Evolutionary conservation across 2,113 vertebrate species (phyloP).

Genomic region (Verasper variegatus): DNA sequence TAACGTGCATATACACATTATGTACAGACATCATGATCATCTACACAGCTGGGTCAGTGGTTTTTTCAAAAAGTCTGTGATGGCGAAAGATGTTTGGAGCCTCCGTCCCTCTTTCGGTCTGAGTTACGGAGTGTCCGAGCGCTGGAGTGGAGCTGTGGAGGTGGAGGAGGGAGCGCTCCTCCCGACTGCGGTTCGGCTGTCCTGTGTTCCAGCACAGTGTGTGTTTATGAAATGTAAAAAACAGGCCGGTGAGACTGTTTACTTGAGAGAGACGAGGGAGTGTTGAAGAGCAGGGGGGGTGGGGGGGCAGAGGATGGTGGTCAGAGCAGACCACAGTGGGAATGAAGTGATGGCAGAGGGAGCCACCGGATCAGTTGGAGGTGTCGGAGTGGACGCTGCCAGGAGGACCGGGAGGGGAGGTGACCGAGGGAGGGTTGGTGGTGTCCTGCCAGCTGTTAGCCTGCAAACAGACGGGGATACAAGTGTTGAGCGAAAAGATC

Average conservation of each 20-base stretch:
- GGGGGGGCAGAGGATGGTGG: slow-evolving; percentile 43
- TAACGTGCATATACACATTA: slow-evolving; percentile 77
- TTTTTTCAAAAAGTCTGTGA: slow-evolving; percentile 64
- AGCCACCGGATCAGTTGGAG: slow-evolving; percentile 83
- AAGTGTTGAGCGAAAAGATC: slow-evolving; percentile 13
- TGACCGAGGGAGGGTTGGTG: slow-evolving; percentile 83
- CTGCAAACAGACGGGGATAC: slow-evolving; percentile 64
- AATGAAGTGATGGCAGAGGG: slow-evolving; percentile 50
- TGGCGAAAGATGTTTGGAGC: slow-evolving; percentile 51
- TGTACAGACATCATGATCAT: slow-evolving; percentile 75
- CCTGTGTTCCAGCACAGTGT: slow-evolving; percentile 74
- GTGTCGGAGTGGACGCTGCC: slow-evolving; percentile 87
- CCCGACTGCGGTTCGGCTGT: slow-evolving; percentile 58
- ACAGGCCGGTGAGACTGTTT: slow-evolving; percentile 39
- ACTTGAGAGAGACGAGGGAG: slow-evolving; percentile 35
- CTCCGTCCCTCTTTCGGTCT: slow-evolving; percentile 43
- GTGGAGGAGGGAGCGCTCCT: slow-evolving; percentile 39
- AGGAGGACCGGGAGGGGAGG: slow-evolving; percentile 84
- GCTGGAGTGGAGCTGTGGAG: slow-evolving; percentile 35
- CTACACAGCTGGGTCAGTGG: slow-evolving; percentile 72
- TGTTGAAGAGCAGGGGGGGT: slow-evolving; percentile 18
- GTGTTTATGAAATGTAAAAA: slow-evolving; percentile 56
- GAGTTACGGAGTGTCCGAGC: slow-evolving; percentile 38
- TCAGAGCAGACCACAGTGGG: slow-evolving; percentile 51
- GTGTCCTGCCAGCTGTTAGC: slow-evolving; percentile 89